Base-by-base conservation (phyloP, 2,113 vertebrate genomes). In the Fukomys damarensis region DNA sequence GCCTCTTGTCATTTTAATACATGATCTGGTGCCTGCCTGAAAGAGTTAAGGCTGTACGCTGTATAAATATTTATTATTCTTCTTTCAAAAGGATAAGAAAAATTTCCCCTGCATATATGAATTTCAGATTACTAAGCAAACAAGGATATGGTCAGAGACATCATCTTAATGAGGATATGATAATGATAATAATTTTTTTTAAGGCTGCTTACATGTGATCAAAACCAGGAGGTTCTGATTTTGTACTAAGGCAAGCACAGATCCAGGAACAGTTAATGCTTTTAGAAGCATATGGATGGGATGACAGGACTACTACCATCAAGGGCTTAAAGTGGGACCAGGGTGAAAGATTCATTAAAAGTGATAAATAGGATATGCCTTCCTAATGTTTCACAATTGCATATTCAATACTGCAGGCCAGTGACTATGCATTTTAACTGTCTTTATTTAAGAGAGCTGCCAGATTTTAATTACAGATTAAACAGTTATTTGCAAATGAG, bases 41-140 rank as follows among this genome's bases (percentile, higher is more conserved):
- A 98, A 97, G 98, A 97, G 96, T 98, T 97, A 90, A 97, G 97
- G 38, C 22, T 68, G 43, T 93, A 98, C 98, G 32, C 28, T 68
- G 52, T 93, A 98, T 98, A 98, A 99, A 99, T 98, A 99, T 98
- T 98, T 97, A 98, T 98, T 94, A 96, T 94, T 76, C 86, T 97
- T 97, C 94, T 97, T 98, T 98, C 96, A 97, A 98, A 98, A 98
- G 97, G 97, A 97, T 97, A 97, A 98, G 95, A 98, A 97, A 85
- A 97, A 97, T 92, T 98, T 93, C 91, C 96, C 98, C 98, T 97
- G 98, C 98, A 98, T 98, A 97, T 74, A 97, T 89, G 41, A 98
- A 98, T 97, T 97, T 97, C 93, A 96, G 97, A 98, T 98, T 96
- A 96, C 96, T 94, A 96, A 96, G 97, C 97, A 98, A 97, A 98